Evolutionary conservation across 92 coral and sea anemone genomes (phyloP), one percentile per base, ranked within the genome.

Genomic region (Palythoa grandiflora): DNA sequence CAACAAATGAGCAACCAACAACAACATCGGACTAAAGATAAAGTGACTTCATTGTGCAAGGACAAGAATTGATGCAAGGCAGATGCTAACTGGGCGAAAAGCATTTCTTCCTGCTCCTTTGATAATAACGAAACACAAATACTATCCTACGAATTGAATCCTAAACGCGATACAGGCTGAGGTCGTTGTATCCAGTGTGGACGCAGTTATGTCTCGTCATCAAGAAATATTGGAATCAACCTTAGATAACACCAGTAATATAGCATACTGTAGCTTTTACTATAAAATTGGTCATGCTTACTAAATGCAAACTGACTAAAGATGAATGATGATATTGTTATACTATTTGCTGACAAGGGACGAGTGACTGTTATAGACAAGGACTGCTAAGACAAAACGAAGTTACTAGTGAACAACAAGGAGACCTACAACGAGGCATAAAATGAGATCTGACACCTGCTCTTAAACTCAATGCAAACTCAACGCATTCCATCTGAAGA

Each of bases 1-100:
- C 44, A 88, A 90, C 90, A 87, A 38, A 83, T 88, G 91, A 2
- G 91, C 91, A 16, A 72, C 83, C 73, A 90, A 90, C 39, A 88
- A 78, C 48, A 55, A 88, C 28, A 1, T 50, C 4, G 54, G 71
- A 78, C 90, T 55, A 39, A 88, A 88, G 79, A 87, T 78, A 59
- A 59, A 50, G 72, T 68, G 78, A 63, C 86, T 88, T 35, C 90
- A 36, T 79, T 80, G 61, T 1, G 78, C 44, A 57, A 88, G 28
- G 28, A 88, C 80, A 21, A 80, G 71, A 73, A 81, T 39, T 87
- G 87, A 88, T 87, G n/a, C 40, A 88, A 88, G 47, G 44, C 86
- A 10, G 86, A 88, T 73, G 84, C 16, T 84, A 38, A 75, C 71
- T 86, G 83, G 90, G 90, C 79, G 70, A 88, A 79, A 80, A 88